Evolutionary conservation across 1,140 invertebrate genomes (phyloP).

Genomic region (Eriocheir sinensis): DNA sequence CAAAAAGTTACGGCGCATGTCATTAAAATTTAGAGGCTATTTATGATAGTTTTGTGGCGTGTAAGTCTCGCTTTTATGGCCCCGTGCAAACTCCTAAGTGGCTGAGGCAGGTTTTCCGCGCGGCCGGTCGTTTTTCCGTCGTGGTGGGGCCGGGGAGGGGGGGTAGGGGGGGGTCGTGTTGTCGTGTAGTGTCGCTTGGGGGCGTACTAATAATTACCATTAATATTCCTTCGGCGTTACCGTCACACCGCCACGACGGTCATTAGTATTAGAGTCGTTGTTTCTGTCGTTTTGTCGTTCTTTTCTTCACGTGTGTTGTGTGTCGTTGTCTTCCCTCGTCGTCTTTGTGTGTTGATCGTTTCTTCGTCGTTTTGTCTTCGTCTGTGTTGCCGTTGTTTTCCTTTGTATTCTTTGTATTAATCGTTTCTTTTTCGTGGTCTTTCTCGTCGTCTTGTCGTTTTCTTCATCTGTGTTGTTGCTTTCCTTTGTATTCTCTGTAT

Average conservation of each 20-base stretch:
- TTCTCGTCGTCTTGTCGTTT: no score
- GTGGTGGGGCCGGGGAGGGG: not conserved
- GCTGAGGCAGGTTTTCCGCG: not conserved
- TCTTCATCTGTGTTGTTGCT: no score
- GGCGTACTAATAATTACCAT: slow-evolving; percentile 60
- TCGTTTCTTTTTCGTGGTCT: no score
- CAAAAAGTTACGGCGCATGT: slow-evolving; percentile 73
- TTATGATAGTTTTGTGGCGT: slow-evolving; percentile 77
- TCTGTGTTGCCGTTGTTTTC: no score
- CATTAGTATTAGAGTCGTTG: not conserved
- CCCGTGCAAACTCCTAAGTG: slow-evolving; percentile 62
- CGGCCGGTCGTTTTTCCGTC: not conserved
- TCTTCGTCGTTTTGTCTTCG: no score
- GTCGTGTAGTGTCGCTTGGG: slow-evolving; percentile 7
- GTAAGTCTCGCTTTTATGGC: slow-evolving; percentile 74
- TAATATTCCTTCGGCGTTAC: slow-evolving; percentile 58
- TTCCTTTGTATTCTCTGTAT: no score
- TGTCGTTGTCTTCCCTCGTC: no score
- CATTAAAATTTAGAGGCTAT: slow-evolving; percentile 76
- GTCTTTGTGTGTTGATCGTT: no score
- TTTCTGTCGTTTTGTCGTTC: no score
- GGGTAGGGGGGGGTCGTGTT: slow-evolving; percentile 8
- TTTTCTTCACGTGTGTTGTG: no score
- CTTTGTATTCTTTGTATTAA: no score
- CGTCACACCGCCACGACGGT: slow-evolving; percentile 54